Base-by-base conservation (phyloP, 2,888 invertebrate genomes). In the Harpagoxenus sublaevis region DNA sequence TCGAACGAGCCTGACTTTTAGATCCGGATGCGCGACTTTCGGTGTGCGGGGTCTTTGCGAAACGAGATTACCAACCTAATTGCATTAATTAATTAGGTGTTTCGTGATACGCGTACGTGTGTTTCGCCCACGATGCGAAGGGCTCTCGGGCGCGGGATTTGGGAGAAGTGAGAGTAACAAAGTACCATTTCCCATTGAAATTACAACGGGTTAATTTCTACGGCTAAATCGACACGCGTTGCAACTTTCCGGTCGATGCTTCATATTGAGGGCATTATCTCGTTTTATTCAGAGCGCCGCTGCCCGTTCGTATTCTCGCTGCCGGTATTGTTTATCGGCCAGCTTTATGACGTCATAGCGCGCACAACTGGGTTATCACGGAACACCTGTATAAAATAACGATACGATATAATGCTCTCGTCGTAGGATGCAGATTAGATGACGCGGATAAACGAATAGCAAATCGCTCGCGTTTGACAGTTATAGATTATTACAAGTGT, bases 181-280 rank as follows among this genome's bases (percentile, higher is more conserved):
- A 83, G 66, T 55, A 18, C 62, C 45, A 71, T 79, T 89, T 85
- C 10, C 66, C 51, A 12, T 12, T 23, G 57, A 39, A 85, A 85
- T 71, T 63, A 48, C 51, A 23, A 57, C 28, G 28, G 35, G 45
- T 63, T n/a, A n/a, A n/a, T n/a, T 68, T 31, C 65, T 10, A n/a
- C 74, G 66, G 57, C 42, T 74, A 79, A 65, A 82, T 45, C 60
- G 53, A 51, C n/a, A 73, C 53, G 71, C 66, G 66, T 82, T 81
- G 75, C 83, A 65, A 51, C 70, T 51, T 68, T 66, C 84, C 70
- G 82, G 66, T 85, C 82, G 84, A 83, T 84, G 85, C 57, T 68
- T 87, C 79, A 82, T 89, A 85, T 89, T 77, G 74, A 55, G 42
- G 66, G 70, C 65, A 87, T 89, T 87, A 89, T 87, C 84, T 84